A percentile compares a stretch with the other conserved stretches of the same genome.
Evolutionary conservation across 2,888 invertebrate species (phyloP).

Genomic region (Phyllotreta striolata): DNA sequence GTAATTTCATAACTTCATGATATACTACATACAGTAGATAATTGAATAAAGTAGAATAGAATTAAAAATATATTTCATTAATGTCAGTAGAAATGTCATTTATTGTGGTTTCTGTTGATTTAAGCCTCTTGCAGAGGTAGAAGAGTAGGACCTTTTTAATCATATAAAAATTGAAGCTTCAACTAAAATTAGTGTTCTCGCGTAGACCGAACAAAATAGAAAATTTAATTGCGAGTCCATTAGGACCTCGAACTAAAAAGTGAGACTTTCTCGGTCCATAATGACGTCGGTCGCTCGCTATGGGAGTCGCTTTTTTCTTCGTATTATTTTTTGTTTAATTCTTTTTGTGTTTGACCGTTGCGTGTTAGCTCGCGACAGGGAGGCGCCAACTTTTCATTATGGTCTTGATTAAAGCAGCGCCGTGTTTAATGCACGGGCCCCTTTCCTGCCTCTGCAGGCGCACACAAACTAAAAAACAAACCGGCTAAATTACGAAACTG

Average conservation of each 20-base stretch:
- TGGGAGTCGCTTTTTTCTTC: conserved; percentile 7
- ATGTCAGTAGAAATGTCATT: no score
- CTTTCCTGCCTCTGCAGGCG: conserved; percentile 17
- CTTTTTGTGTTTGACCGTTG: conserved; percentile 59
- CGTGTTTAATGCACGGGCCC: conserved; percentile 15
- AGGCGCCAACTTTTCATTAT: conserved; percentile 63
- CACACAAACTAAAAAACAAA: conserved; percentile 15
- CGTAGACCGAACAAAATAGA: conserved; percentile 8
- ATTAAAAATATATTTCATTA: no score
- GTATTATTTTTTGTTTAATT: conserved; percentile 49
- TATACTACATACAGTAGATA: no score
- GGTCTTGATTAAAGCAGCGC: conserved; percentile 57
- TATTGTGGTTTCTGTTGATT: no score
- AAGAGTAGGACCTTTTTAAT: neutral
- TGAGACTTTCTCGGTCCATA: conserved; percentile 43
- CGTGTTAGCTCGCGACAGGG: conserved; percentile 59
- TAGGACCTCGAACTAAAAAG: conserved; percentile 48
- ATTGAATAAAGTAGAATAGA: no score
- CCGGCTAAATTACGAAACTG: conserved; percentile 6
- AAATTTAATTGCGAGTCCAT: conserved; percentile 33
- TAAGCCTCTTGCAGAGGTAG: neutral
- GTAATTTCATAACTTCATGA: no score
- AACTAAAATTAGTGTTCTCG: neutral
- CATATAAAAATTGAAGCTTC: no score
- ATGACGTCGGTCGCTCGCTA: conserved; percentile 53